A percentile compares a stretch with the other conserved stretches of the same genome.
Conservation (phyloP, 2,888 invertebrate genomes). For the Cerastis rubricosa region DNA sequence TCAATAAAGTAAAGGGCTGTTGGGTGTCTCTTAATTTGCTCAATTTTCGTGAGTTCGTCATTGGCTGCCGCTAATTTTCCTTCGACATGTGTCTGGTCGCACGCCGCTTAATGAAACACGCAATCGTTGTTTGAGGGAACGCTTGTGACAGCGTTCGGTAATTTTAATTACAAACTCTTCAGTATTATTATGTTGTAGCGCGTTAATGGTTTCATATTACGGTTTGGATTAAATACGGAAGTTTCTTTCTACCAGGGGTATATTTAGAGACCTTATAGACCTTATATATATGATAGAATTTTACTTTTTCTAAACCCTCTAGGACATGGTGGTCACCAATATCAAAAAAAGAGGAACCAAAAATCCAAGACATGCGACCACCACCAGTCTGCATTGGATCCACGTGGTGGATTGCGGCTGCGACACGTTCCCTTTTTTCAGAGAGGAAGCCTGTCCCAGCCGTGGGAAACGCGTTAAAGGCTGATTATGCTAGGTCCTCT, state of each 20-base stretch:
- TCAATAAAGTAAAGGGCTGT: conserved; percentile 69
- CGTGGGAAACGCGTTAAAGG: too few species aligned
- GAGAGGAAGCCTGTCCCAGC: too few species aligned
- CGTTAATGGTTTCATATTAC: conserved; percentile 37
- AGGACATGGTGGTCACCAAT: too few species aligned
- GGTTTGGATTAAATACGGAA: conserved; percentile 3
- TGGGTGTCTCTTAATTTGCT: conserved; percentile 76
- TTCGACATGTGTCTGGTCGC: conserved; percentile 74
- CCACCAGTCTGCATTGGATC: too few species aligned
- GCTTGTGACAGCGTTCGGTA: conserved; percentile 39
- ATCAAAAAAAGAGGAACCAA: too few species aligned
- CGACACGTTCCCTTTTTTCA: too few species aligned
- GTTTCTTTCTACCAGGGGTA: not conserved
- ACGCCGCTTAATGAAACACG: conserved; percentile 72
- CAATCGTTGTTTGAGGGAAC: conserved; percentile 53
- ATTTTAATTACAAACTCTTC: conserved; percentile 58
- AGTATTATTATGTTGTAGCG: conserved; percentile 35
- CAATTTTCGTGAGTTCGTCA: conserved; percentile 73
- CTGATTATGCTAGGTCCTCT: too few species aligned
- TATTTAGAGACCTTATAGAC: not conserved
- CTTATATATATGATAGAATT: too few species aligned
- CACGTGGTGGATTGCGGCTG: too few species aligned
- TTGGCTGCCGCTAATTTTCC: conserved; percentile 74
- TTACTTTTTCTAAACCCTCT: too few species aligned
- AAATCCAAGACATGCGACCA: not conserved